Evolutionary conservation across 2,113 vertebrate species (phyloP).

Genomic region (Bufo bufo): DNA sequence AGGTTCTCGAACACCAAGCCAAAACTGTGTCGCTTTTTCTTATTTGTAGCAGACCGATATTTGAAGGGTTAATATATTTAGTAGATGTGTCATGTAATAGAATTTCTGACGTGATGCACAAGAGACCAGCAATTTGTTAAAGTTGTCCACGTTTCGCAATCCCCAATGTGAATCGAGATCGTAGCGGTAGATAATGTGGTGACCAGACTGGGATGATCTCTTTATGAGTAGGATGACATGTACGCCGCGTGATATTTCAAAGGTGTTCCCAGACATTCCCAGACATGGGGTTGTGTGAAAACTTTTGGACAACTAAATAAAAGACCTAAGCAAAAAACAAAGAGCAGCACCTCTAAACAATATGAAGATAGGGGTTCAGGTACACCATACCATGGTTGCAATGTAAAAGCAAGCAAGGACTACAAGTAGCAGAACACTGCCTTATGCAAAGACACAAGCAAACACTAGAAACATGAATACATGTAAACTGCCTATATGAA

Average conservation of each 20-base stretch:
- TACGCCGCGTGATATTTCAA: neutral
- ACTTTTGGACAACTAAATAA: neutral
- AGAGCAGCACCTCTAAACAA: too few relatives aligned
- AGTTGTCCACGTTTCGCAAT: slow-evolving; percentile 16
- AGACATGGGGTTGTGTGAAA: neutral
- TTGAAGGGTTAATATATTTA: slow-evolving; percentile 5
- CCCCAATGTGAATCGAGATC: slow-evolving; percentile 22
- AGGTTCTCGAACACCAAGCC: neutral
- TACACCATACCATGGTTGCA: too few relatives aligned
- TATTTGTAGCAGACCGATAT: neutral
- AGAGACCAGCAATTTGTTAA: neutral
- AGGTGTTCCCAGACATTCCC: neutral
- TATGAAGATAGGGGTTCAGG: too few relatives aligned
- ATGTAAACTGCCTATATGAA: too few relatives aligned
- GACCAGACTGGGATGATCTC: slow-evolving; percentile 20
- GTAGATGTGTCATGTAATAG: neutral
- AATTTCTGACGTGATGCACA: neutral
- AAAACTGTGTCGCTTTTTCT: neutral
- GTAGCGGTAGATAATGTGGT: slow-evolving; percentile 16
- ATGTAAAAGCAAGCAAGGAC: too few relatives aligned
- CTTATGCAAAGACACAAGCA: too few relatives aligned
- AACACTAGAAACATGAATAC: too few relatives aligned
- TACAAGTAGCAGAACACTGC: too few relatives aligned
- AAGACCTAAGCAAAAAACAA: too few relatives aligned
- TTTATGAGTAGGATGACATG: neutral